Percentiles rank a stretch among this genome's conserved stretches.
Conservation (phyloP, 2,888 invertebrate species). For the Hoplodrina ambigua region DNA sequence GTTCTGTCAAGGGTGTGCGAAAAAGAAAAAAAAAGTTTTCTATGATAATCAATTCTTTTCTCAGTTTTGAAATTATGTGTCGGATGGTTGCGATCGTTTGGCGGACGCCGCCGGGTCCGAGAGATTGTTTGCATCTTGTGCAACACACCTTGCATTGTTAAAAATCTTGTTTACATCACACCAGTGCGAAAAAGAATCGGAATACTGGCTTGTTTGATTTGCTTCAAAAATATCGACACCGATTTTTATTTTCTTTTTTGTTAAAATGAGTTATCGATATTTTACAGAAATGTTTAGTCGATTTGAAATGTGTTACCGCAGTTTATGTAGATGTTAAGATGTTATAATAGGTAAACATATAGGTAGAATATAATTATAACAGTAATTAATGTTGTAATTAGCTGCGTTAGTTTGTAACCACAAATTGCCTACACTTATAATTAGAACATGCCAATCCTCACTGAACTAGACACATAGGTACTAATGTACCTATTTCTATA, state of each 20-base stretch:
- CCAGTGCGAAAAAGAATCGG: conserved; percentile 71
- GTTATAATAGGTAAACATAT: conserved; percentile 18
- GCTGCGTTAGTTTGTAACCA: conserved; percentile 31
- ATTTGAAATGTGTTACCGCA: conserved; percentile 13
- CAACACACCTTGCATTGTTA: conserved; percentile 71
- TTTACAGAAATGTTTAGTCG: conserved; percentile 4
- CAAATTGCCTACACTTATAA: conserved; percentile 46
- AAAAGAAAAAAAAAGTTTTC: conserved; percentile 66
- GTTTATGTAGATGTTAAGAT: not conserved
- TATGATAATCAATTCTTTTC: conserved; percentile 25
- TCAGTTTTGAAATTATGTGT: conserved; percentile 40
- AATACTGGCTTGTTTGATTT: conserved; percentile 49
- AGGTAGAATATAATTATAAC: conserved; percentile 28
- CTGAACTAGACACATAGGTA: conserved; percentile 26
- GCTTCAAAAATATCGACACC: conserved; percentile 25
- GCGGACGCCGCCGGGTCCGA: conserved; percentile 78
- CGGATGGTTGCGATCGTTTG: conserved; percentile 78
- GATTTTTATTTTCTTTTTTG: conserved; percentile 37
- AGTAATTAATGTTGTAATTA: conserved; percentile 31
- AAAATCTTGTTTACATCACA: conserved; percentile 76
- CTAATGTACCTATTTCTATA: conserved; percentile 21
- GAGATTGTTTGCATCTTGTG: conserved; percentile 65
- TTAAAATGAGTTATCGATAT: conserved; percentile 13
- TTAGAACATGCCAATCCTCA: conserved; percentile 35
- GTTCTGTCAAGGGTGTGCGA: conserved; percentile 85